phyloP scores from a whole-genome alignment of 2,113 vertebrate genomes.

The Notothenia coriiceps region DNA sequence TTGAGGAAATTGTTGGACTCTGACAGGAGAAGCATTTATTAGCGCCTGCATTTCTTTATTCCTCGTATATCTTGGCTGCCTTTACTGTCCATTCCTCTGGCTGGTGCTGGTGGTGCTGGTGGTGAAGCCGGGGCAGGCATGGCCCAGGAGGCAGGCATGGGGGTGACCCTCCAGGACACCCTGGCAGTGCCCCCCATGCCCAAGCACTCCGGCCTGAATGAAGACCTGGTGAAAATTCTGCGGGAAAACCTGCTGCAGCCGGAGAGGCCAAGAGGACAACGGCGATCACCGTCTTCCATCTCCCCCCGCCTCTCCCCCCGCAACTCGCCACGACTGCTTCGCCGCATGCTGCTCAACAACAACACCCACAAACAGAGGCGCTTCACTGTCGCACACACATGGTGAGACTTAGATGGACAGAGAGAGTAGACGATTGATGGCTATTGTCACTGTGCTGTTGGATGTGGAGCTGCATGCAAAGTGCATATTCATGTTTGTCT shows the following conservation, averaged over 20 bases:
- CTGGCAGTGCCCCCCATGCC: conserved; percentile 91
- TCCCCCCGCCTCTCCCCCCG: conserved; percentile 93
- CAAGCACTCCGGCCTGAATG: conserved; percentile 93
- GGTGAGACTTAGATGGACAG: conserved; percentile 85
- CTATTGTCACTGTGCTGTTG: neutral
- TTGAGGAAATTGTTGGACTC: conserved; percentile 35
- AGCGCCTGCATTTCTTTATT: neutral
- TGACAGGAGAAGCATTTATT: conserved; percentile 4
- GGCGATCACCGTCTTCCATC: conserved; percentile 89
- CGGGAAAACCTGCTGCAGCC: conserved; percentile 97
- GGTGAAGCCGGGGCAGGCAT: conserved; percentile 87
- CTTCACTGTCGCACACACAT: conserved; percentile 98
- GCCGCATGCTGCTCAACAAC: conserved; percentile 95
- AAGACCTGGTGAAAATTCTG: conserved; percentile 96
- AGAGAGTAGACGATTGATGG: neutral
- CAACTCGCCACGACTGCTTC: conserved; percentile 94
- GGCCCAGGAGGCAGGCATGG: conserved; percentile 90
- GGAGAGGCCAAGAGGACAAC: conserved; percentile 88
- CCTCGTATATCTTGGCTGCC: conserved; percentile 17
- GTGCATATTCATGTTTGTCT: conserved; percentile 31
- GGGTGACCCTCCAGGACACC: conserved; percentile 88
- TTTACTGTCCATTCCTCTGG: conserved; percentile 22
- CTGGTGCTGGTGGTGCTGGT: conserved; percentile 30
- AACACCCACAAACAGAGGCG: conserved; percentile 95
- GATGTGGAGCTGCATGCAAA: conserved; percentile 9